Evolutionary conservation across 2,797 vertebrate genomes (phyloP), one percentile per base, ranked within the genome.

Genomic region (Thripadectes ignobilis): DNA sequence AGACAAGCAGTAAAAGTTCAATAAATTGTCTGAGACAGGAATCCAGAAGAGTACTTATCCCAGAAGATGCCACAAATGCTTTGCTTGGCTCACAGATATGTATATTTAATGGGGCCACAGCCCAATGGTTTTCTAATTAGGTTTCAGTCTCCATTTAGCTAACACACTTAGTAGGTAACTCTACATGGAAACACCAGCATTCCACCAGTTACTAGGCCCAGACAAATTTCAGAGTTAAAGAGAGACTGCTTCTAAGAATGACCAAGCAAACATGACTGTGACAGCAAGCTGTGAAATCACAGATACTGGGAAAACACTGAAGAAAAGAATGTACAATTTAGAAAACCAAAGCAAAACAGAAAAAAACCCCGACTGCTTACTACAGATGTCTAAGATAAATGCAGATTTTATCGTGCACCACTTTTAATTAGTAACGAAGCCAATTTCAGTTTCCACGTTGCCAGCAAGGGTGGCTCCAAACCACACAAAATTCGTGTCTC

Each of bases 1-100:
- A 88, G 93, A 94, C 90, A 96, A 88, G 92, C 61, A 71, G 69
- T 81, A 81, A 90, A 55, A 85, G 67, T 86, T 90, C 78, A 94
- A 93, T 92, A 93, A 69, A 84, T 2, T 1, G 36, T 76, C 81
- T 72, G 71, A 92, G 55, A 79, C 51, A 91, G 62, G 77, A 95
- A 92, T 58, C 22, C 39, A 94, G 83, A 78, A 91, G 82, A 85
- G 58, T 45, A 54, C 39, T 72, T 78, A 65, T 58, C 62, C 55
- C 76, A 78, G 73, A 92, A 79, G 63, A 84, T 61, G 66, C 62
- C 69, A 77, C 32, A 73, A 93, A 81, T 66, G 62, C 55, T 93
- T 90, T 66, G 30, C 57, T 72, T 94, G 90, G 79, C 62, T 87
- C 74, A 71, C 19, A 73, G 58, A 69, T 24, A 24, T 10, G 34